A percentile compares a stretch with the other conserved stretches of the same genome.
Conservation (phyloP, 1,140 invertebrate species). For the Drosophila tani region DNA sequence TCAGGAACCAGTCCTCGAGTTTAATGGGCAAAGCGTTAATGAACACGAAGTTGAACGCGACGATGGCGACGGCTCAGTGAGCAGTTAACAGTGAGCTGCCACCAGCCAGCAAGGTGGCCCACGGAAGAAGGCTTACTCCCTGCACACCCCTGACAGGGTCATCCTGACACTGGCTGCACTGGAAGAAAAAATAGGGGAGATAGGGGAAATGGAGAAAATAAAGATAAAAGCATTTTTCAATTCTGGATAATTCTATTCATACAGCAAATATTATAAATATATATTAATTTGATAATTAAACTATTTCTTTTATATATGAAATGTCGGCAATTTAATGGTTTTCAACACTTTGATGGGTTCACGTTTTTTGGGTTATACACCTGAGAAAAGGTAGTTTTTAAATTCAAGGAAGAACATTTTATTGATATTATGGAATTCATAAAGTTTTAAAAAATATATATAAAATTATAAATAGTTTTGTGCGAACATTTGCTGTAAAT, state of each 20-base stretch:
- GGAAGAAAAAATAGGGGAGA: background rate
- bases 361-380: constrained; percentile 31
- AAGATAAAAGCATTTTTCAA: no score
- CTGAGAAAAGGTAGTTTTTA: background rate
- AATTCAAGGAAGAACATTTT: no score
- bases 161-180: constrained; percentile 5
- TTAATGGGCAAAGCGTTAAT: constrained; percentile 81
- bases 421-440: no score
- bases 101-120: constrained; percentile 45
- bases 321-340: no score
- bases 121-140: background rate
- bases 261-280: no score
- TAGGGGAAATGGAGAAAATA: no score
- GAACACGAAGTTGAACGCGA: constrained; percentile 71
- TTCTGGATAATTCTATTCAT: no score
- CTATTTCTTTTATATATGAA: no score
- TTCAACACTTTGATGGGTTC: constrained; percentile 54
- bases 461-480: no score
- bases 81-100: constrained; percentile 25
- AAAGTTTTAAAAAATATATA: no score
- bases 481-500: no score
- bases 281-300: no score
- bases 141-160: constrained; percentile 1
- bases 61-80: constrained; percentile 46
- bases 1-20: constrained; percentile 61